phyloP scores from a whole-genome alignment of 2,113 vertebrate genomes.

The Grallaria varia region DNA sequence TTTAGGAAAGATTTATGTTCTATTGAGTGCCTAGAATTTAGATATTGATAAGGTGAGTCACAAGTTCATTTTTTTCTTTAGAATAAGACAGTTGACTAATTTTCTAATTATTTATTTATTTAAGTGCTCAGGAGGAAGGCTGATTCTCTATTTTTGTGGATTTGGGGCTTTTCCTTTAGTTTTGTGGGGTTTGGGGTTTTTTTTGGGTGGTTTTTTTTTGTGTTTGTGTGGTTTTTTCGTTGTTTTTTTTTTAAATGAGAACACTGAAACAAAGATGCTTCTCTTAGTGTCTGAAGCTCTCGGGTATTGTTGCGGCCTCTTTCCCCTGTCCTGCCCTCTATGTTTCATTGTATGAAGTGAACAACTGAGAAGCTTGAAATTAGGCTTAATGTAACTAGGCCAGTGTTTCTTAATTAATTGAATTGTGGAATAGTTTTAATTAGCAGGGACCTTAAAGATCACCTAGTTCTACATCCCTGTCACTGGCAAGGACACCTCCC shows the following conservation, averaged over 20 bases:
- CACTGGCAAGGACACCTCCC: background rate
- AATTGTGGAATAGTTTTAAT: background rate
- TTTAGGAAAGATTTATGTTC: background rate
- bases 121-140: background rate
- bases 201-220: background rate
- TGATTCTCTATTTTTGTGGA: background rate
- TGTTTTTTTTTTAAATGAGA: too few relatives aligned
- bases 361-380: background rate
- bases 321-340: rapidly evolving
- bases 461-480: background rate
- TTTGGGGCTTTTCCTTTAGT: background rate
- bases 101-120: background rate
- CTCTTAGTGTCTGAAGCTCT: too few relatives aligned
- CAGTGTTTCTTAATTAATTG: background rate
- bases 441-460: background rate
- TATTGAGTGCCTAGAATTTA: background rate
- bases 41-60: background rate
- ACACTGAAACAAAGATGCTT: background rate
- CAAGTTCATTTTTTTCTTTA: background rate
- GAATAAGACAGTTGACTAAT: background rate
- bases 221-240: too few relatives aligned
- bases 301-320: background rate
- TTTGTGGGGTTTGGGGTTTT: background rate
- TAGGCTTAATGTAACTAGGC: background rate
- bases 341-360: background rate